These are phyloP conservation scores for Cryptoblepharus egeriae DNA, from an alignment of 2,797 vertebrate genomes.

Conservation along the genomic window DNA sequence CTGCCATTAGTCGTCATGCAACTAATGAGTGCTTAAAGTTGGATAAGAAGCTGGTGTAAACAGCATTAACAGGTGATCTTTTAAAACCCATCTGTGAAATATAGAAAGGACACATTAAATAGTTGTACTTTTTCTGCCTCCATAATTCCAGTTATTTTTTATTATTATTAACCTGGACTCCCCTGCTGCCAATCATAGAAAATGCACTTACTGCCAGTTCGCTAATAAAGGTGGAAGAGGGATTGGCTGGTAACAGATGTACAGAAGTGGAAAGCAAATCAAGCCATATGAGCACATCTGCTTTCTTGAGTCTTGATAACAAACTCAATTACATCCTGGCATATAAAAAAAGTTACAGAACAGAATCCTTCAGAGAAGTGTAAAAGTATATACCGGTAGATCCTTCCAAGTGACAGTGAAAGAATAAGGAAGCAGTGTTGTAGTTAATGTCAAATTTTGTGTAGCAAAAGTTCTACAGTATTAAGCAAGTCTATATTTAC, in stretches of 20 bases:
- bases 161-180: background rate
- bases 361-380: conserved; percentile 9
- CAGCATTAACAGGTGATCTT: background rate
- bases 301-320: conserved; percentile 15
- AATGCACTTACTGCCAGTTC: conserved; percentile 32
- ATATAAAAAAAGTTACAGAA: background rate
- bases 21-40: conserved; percentile 31
- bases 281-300: background rate
- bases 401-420: background rate
- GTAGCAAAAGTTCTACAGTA: background rate
- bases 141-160: background rate
- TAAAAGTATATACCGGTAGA: background rate
- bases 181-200: background rate
- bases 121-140: background rate
- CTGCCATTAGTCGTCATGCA: background rate
- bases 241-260: conserved; percentile 31
- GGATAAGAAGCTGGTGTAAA: conserved; percentile 19
- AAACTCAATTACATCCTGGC: conserved; percentile 11
- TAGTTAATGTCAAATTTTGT: conserved; percentile 9
- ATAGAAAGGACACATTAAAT: background rate
- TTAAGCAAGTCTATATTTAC: background rate
- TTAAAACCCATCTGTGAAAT: too few relatives aligned
- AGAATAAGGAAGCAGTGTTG: conserved; percentile 18
- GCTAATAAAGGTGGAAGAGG: conserved; percentile 40
- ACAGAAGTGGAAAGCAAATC: conserved; percentile 16